Evolutionary conservation across 2,888 invertebrate species (phyloP), one percentile per base, ranked within the genome.

Genomic region (Temnothorax ravouxi): DNA sequence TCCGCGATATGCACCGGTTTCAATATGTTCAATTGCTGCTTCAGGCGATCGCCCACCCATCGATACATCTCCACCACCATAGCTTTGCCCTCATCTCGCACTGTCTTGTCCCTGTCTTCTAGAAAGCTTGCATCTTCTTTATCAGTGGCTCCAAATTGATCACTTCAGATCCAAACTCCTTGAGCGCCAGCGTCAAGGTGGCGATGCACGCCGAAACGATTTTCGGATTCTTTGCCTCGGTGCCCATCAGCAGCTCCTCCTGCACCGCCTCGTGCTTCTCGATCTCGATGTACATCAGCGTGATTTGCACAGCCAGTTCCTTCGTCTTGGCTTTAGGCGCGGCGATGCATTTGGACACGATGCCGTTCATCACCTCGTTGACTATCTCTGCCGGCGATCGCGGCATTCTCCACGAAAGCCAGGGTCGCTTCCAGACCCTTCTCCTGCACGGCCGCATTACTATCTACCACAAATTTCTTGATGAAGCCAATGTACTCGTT

Each of bases 201-300:
- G 97, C 96, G 2, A 98, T 96, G 94, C 98, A 99, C 0, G 98
- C 99, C 0, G 98, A 96, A 0, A 99, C 98, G 85, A 99, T 98
- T 95, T 99, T 99, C 0, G 99, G 99, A 95, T 99, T 99, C 95
- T 99, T 99, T 91, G 98, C 98, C 64, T 98, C 98, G 95, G 98
- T 97, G 52, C 99, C 99, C 95, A 99, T 99, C 29, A 99, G 95
- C 2, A 99, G 95, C 94, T 99, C 99, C 89, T 99, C 99, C 91
- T 97, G 96, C 0, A 98, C 98, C 15, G 96, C 95, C 88, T 99
- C 99, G 86, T 98, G 97, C 94, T 99, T 99, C 93, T 99, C 99
- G 92, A 99, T 98, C 96, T 99, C 99, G 89, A 99, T 96, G 94
- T 98, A 99, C 98, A 99, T 98, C 84, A 99, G 95, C 6, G 97